Evolutionary conservation across 2,797 vertebrate genomes (phyloP).

Genomic region (Philypnodon macrostomus): DNA sequence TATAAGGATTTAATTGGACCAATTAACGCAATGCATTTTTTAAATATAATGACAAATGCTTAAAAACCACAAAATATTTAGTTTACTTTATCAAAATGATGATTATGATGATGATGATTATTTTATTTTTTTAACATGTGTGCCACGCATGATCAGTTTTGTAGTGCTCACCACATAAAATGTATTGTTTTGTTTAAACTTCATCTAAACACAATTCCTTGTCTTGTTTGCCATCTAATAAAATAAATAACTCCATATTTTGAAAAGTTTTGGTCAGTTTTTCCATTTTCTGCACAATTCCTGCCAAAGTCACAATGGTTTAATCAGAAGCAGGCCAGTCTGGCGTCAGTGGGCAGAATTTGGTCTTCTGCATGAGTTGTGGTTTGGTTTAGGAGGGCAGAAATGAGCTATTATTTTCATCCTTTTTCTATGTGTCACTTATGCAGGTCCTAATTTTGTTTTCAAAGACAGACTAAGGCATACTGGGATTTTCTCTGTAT

Average conservation of each 20-base stretch:
- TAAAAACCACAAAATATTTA: too few relatives aligned
- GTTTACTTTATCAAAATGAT: too few relatives aligned
- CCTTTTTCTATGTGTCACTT: slow-evolving; percentile 65
- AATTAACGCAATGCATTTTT: not conserved
- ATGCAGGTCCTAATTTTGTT: slow-evolving; percentile 49
- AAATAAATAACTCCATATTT: slow-evolving; percentile 39
- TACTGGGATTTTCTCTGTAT: slow-evolving; percentile 17
- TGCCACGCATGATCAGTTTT: not conserved
- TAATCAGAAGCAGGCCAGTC: slow-evolving; percentile 62
- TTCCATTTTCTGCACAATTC: slow-evolving; percentile 50
- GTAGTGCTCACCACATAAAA: not conserved
- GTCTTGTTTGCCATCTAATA: slow-evolving; percentile 43
- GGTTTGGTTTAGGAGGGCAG: slow-evolving; percentile 65
- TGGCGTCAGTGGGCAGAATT: slow-evolving; percentile 67
- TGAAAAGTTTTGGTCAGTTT: slow-evolving; percentile 44
- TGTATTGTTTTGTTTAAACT: not conserved
- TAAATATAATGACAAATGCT: too few relatives aligned
- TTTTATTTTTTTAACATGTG: not conserved
- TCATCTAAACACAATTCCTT: slow-evolving; percentile 5
- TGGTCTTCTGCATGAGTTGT: slow-evolving; percentile 62
- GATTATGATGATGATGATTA: too few relatives aligned
- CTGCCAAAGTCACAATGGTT: slow-evolving; percentile 67
- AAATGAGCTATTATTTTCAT: slow-evolving; percentile 65
- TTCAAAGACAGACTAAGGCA: slow-evolving; percentile 5
- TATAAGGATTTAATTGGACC: slow-evolving; percentile 1